Conservation (phyloP, 2,888 invertebrate genomes). For the Idaea dimidiata region DNA sequence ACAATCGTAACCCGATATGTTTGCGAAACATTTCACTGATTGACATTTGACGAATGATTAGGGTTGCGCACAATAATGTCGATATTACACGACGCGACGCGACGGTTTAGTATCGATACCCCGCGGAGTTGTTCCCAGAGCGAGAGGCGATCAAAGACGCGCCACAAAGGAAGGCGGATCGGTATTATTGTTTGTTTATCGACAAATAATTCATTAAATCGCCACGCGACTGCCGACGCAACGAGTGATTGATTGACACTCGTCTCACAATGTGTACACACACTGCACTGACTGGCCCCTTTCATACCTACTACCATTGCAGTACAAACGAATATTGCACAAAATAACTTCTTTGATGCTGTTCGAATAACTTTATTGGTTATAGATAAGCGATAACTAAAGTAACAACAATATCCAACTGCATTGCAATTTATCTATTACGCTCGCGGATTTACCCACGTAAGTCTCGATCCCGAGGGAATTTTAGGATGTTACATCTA, state of each 20-base stretch:
- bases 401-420: too few relatives aligned
- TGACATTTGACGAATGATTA: constrained; percentile 9
- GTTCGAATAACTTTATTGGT: too few relatives aligned
- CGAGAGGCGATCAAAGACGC: constrained; percentile 20
- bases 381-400: too few relatives aligned
- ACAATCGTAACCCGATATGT: constrained; percentile 14
- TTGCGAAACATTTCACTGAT: constrained; percentile 9
- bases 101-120: not conserved
- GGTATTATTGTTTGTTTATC: constrained; percentile 44
- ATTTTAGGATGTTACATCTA: too few relatives aligned
- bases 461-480: too few relatives aligned
- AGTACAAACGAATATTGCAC: too few relatives aligned
- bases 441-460: too few relatives aligned
- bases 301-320: not conserved
- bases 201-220: constrained; percentile 56
- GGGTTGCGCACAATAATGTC: constrained; percentile 8
- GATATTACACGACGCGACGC: too few relatives aligned
- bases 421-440: too few relatives aligned
- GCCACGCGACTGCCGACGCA: constrained; percentile 58
- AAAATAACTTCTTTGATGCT: too few relatives aligned
- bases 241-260: constrained; percentile 45
- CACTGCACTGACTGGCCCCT: not conserved
- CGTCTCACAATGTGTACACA: not conserved
- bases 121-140: constrained; percentile 18
- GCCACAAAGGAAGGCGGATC: constrained; percentile 11